Base-by-base conservation (phyloP, 2,797 vertebrate genomes). In the Helicolenus hilgendorfi region DNA sequence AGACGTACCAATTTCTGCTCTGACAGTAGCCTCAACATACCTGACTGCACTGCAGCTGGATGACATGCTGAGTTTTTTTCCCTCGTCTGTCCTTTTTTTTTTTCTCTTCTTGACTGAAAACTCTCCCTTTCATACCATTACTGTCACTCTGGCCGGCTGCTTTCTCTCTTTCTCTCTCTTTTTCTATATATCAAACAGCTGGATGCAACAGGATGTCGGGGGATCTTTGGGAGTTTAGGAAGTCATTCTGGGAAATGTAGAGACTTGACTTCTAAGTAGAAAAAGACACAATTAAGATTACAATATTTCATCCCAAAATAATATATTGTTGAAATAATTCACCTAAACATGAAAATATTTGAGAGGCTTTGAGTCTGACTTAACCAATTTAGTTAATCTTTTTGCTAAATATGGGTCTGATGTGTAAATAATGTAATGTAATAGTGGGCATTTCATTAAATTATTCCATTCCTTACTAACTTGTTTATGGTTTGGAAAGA, bases 11-110 rank as follows among this genome's bases (percentile, higher is more conserved):
- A 89, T 92, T 92, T 89, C 88, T 93, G 65, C 72, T 77, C 72
- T 91, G 92, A 95, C 92, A 92, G 83, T 72, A 64, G 85, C 80
- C 84, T 89, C 83, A 73, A 38, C 82, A 91, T 83, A 88, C 78
- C 64, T 81, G 83, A 85, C 77, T 85, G 55, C 85, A 55, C 78
- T 73, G 69, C 72, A 81, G 88, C 56, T 79, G 41, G 41, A 72
- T 83, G 80, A 84, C 80, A 76, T 78, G 75, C 62, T 27, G 74
- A 63, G 49, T 11, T 85, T 55, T 79, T 31, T 79, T 56, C 70
- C 24, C 33, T 24, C 69, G 11, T 56, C 15, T 49, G 18, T 49
- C 41, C 7, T 26, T 68, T 14, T 77, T 20, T 68, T n/a, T 31
- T 31, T n/a, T 41, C 18, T 27, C n/a, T 45, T 41, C 11, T 26